Evolutionary conservation across 2,797 vertebrate species (phyloP).

Genomic region (Apogon hyalosoma): DNA sequence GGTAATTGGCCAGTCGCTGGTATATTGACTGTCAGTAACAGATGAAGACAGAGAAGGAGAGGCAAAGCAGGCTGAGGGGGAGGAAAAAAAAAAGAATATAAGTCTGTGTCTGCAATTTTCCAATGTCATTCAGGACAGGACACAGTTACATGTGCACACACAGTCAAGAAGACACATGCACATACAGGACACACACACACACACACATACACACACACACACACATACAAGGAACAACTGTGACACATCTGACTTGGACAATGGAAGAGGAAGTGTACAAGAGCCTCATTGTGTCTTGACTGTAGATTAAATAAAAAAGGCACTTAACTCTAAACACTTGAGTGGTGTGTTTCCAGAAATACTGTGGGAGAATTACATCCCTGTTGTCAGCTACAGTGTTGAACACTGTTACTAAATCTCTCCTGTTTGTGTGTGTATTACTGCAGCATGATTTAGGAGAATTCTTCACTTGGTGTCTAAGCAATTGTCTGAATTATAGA

Average conservation of each 20-base stretch:
- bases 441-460: conserved; percentile 46
- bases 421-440: conserved; percentile 8
- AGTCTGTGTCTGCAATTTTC: not conserved
- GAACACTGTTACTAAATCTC: conserved; percentile 57
- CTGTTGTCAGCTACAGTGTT: conserved; percentile 43
- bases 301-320: conserved; percentile 33
- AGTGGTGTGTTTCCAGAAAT: conserved; percentile 59
- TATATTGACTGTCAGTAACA: conserved; percentile 29
- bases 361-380: conserved; percentile 48
- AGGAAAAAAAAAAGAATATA: conserved; percentile 3
- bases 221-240: conserved; percentile 33
- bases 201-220: conserved; percentile 2
- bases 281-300: conserved; percentile 31
- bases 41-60: not conserved
- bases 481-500: conserved; percentile 18
- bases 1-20: conserved; percentile 28
- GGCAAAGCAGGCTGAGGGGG: conserved; percentile 1
- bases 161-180: too few relatives aligned
- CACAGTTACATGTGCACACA: not conserved
- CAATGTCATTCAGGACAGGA: conserved; percentile 9
- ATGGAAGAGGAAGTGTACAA: conserved; percentile 41
- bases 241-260: conserved; percentile 11
- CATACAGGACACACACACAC: not conserved
- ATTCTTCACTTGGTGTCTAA: conserved; percentile 33
- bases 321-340: conserved; percentile 21